phyloP scores from a whole-genome alignment of 2,113 vertebrate genomes.

The Ivindomyrus marchei region DNA sequence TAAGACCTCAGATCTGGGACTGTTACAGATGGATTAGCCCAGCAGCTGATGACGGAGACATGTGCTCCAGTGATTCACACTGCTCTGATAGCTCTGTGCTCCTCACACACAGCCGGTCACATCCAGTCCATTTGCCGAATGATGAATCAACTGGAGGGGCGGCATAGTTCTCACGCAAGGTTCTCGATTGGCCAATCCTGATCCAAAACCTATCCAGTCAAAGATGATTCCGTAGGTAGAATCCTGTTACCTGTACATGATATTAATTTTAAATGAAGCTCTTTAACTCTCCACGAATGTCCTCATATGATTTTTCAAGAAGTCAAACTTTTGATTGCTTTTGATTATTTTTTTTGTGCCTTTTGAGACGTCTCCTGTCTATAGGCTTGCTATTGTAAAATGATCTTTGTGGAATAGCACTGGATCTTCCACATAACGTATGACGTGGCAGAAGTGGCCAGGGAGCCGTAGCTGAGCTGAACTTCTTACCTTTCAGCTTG shows the following conservation, averaged over 20 bases:
- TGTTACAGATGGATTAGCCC: background rate
- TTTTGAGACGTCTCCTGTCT: background rate
- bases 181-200: background rate
- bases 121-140: background rate
- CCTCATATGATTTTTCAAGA: background rate
- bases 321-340: background rate
- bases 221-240: background rate
- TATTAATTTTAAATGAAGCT: background rate
- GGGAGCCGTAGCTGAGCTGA: background rate
- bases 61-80: background rate
- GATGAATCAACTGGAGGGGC: background rate
- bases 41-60: background rate
- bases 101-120: background rate
- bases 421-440: background rate
- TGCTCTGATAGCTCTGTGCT: background rate
- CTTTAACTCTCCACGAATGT: background rate
- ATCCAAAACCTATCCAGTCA: background rate
- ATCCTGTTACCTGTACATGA: background rate
- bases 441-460: too few species aligned
- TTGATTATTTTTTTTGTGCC: background rate
- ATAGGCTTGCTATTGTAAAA: background rate
- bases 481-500: conserved; percentile 92
- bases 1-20: background rate
- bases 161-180: background rate
- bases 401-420: background rate